phyloP scores from a whole-genome alignment of 2,888 invertebrate genomes.

The Mimachlamys varia region DNA sequence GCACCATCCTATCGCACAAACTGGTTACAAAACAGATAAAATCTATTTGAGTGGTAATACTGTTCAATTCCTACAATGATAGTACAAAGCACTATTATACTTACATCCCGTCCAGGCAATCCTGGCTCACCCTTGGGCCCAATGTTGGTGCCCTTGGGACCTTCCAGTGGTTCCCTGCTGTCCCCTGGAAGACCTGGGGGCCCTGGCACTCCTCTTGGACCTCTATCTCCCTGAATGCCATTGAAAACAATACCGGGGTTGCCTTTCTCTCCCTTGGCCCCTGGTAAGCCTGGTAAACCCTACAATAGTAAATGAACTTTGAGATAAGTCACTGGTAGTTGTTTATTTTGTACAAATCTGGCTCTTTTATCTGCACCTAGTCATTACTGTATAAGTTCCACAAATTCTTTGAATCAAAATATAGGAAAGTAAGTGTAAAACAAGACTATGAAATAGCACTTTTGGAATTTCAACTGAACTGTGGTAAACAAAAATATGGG shows the following conservation, averaged over 20 bases:
- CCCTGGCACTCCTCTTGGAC: constrained; percentile 45
- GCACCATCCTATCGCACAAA: too few species aligned
- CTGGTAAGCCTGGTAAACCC: constrained; percentile 68
- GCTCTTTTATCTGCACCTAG: too few species aligned
- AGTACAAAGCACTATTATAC: not conserved
- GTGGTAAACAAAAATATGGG: too few species aligned
- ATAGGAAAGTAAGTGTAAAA: too few species aligned
- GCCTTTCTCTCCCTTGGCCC: constrained; percentile 81
- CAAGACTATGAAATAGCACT: too few species aligned
- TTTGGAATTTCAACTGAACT: too few species aligned
- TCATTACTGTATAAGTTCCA: too few species aligned
- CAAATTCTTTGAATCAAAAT: too few species aligned
- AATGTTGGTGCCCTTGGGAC: not conserved
- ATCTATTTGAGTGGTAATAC: too few species aligned
- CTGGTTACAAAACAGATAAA: too few species aligned
- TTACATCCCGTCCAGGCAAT: constrained; percentile 39
- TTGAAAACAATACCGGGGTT: constrained; percentile 69
- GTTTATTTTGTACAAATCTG: too few species aligned
- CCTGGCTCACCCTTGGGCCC: constrained; percentile 60
- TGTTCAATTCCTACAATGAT: too few species aligned
- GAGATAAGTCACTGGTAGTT: not conserved
- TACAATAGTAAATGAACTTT: constrained; percentile 45
- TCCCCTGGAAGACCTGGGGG: constrained; percentile 49
- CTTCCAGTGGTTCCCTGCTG: constrained; percentile 54
- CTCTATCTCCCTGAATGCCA: constrained; percentile 68